Evolutionary conservation across 1,140 invertebrate species (phyloP), one percentile per base, ranked within the genome.

Genomic region (Ostrea denselamellosa): DNA sequence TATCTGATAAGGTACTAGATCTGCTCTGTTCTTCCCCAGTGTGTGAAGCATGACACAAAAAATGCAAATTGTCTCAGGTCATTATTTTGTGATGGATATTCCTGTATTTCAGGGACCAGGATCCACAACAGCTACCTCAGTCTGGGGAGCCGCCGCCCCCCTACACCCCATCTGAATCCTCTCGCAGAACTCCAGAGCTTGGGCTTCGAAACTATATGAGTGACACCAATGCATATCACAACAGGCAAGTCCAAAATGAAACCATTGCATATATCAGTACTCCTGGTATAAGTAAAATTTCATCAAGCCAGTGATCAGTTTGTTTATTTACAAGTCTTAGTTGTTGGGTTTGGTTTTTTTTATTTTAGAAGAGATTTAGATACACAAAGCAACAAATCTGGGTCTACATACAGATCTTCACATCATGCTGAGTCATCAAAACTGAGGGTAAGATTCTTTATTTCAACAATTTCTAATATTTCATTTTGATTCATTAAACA

Each of bases 111-210:
- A 53, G 44, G 19, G 53, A 52, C 82, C 53, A 83, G 19, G 82
- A 53, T 83, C 82, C 51, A 83, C n/a, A 17, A 83, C 82, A 83
- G n/a, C 82, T 53, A 54, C 44, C 44, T 53, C 82, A 83, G 82
- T 28, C 17, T 10, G 82, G 53, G 82, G 82, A 83, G 9, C 82
- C 82, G 2, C 82, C 82, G 17, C 82, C 82, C n/a, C 82, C 82
- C 51, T 83, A 83, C 82, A 83, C 44, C 34, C 19, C 82, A 17
- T 53, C 22, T 0, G 82, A 54, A 3, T 51, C 19, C 19, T 9
- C 44, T 19, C 82, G 19, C 82, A 83, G 82, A 17, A 83, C 82
- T 2, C 82, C 82, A 53, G 82, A 83, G 28, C 17, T 54, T 2
- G 82, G 53, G 0, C 44, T 52, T 22, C 10, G 53, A 10, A 83